Percentiles rank a stretch among this genome's conserved stretches.
These are phyloP conservation scores for Danio tinwini DNA, from an alignment of 2,797 vertebrate genomes.

Conservation along the genomic window DNA sequence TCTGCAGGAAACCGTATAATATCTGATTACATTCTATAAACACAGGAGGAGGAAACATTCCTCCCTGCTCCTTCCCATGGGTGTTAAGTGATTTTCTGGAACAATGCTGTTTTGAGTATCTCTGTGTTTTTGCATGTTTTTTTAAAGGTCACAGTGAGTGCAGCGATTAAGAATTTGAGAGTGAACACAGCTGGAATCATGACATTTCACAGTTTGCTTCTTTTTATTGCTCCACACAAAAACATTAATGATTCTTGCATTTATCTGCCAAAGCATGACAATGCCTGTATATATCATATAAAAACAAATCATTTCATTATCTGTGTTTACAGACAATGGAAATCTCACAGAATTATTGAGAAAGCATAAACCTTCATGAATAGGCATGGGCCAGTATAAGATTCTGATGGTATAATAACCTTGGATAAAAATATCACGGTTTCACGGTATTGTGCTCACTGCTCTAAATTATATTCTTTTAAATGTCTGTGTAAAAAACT, in stretches of 20 bases:
- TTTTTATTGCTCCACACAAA: not conserved
- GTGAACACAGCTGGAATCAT: not conserved
- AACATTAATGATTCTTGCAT: not conserved
- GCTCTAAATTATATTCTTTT: too few relatives aligned
- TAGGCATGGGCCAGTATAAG: too few relatives aligned
- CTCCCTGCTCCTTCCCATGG: slow-evolving; percentile 18
- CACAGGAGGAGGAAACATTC: slow-evolving; percentile 19
- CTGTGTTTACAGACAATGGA: not conserved
- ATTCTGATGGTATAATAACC: too few relatives aligned
- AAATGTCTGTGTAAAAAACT: too few relatives aligned
- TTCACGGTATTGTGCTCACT: too few relatives aligned
- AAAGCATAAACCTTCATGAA: not conserved
- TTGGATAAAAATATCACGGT: too few relatives aligned
- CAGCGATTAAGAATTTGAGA: slow-evolving; percentile 6
- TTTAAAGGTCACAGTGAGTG: not conserved
- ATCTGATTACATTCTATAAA: slow-evolving; percentile 31
- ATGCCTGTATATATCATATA: not conserved
- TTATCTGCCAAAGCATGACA: too few relatives aligned
- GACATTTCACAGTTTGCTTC: slow-evolving; percentile 2
- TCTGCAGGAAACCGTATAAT: slow-evolving; percentile 32
- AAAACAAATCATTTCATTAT: not conserved
- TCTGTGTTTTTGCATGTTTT: not conserved
- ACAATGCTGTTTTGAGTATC: slow-evolving; percentile 12
- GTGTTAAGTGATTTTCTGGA: slow-evolving; percentile 23
- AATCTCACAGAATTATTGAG: not conserved